A percentile compares a stretch with the other conserved stretches of the same genome.
These are phyloP conservation scores for Lagria hirta DNA, from an alignment of 2,888 invertebrate genomes.

Conservation along the genomic window DNA sequence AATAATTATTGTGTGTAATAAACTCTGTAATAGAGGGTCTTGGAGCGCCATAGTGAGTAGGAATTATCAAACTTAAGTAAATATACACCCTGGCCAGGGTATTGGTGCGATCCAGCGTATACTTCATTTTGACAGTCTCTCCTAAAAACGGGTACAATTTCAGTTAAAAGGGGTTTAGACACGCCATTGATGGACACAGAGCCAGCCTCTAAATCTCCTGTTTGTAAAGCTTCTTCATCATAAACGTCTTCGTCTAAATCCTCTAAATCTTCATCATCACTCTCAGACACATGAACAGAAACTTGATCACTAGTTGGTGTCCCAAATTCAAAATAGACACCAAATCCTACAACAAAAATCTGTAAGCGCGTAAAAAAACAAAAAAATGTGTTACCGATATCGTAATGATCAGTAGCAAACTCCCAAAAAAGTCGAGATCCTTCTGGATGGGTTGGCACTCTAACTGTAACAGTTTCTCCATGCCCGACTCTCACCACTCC, in stretches of 20 bases:
- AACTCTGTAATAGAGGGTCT: conserved; percentile 97
- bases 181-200: conserved; percentile 41
- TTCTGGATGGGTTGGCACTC: conserved; percentile 94
- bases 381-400: conserved; percentile 66
- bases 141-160: conserved; percentile 92
- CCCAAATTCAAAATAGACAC: conserved; percentile 97
- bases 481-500: conserved; percentile 92
- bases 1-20: conserved; percentile 78
- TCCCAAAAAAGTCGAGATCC: conserved; percentile 97
- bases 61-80: conserved; percentile 99
- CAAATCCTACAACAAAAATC: conserved; percentile 68
- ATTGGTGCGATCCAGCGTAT: conserved; percentile 95
- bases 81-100: conserved; percentile 97
- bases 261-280: conserved; percentile 82
- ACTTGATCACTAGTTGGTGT: conserved; percentile 81
- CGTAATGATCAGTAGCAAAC: conserved; percentile 97
- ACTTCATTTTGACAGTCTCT: conserved; percentile 97
- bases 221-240: conserved; percentile 50
- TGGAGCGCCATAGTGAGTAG: conserved; percentile 98
- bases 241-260: conserved; percentile 58
- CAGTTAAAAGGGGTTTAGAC: conserved; percentile 67
- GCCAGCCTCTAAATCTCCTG: conserved; percentile 64
- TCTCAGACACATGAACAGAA: conserved; percentile 95
- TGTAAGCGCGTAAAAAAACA: neutral
- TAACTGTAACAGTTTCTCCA: conserved; percentile 94